Conservation (phyloP, 2,888 invertebrate genomes). For the Drosophila falleni region DNA sequence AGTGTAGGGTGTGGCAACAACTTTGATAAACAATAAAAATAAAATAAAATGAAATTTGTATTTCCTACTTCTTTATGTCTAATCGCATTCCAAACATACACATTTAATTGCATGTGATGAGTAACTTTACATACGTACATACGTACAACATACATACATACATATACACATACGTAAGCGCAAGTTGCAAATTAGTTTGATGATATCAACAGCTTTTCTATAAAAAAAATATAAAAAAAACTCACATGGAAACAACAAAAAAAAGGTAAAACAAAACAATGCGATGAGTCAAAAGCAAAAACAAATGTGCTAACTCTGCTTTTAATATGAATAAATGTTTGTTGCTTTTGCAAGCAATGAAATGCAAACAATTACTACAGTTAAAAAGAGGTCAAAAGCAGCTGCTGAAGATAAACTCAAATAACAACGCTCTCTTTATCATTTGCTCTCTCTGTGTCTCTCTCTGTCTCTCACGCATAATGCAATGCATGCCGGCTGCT, state of each 20-base stretch:
- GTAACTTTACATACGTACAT: constrained; percentile 2
- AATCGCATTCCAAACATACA: constrained; percentile 25
- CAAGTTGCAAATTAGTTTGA: constrained; percentile 24
- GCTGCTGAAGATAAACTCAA: constrained; percentile 14
- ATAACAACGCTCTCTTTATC: constrained; percentile 3
- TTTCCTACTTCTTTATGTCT: neutral
- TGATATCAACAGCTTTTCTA: constrained; percentile 18
- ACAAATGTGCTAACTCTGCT: constrained; percentile 4
- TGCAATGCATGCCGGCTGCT: constrained; percentile 10
- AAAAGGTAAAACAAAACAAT: neutral
- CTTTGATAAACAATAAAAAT: constrained; percentile 11
- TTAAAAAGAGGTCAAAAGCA: constrained; percentile 22
- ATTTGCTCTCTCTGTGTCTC: neutral
- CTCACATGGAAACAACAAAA: neutral
- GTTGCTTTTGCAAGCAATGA: constrained; percentile 2
- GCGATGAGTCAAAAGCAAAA: constrained; percentile 16
- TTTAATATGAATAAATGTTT: constrained; percentile 9
- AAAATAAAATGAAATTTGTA: neutral
- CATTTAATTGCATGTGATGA: constrained; percentile 17
- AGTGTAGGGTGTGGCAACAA: neutral
- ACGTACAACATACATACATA: neutral
- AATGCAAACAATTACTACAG: constrained; percentile 25
- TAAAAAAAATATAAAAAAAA: neutral
- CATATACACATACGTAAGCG: neutral
- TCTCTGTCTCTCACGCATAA: neutral